Evolutionary conservation across 2,797 vertebrate genomes (phyloP).

Genomic region (Falco biarmicus): DNA sequence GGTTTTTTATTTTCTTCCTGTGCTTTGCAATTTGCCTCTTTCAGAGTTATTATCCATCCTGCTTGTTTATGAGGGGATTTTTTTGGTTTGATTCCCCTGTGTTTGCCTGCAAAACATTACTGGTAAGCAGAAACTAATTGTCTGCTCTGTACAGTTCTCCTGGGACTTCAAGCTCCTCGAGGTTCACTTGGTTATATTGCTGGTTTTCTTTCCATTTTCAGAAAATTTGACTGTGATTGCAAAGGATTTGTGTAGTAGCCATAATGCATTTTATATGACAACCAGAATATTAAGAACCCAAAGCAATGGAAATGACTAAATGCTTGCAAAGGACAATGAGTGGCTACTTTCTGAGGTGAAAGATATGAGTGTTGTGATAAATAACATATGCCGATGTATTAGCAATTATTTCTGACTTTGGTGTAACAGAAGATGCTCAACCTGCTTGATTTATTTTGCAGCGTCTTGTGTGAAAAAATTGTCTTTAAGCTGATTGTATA

Average conservation of each 20-base stretch:
- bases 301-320: constrained; percentile 35
- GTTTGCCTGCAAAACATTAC: constrained; percentile 18
- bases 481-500: neutral
- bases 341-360: constrained; percentile 28
- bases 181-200: neutral
- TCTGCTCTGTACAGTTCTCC: neutral
- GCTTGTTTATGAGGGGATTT: neutral
- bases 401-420: neutral
- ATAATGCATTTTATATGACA: constrained; percentile 23
- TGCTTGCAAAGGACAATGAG: neutral
- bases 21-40: neutral
- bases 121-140: constrained; percentile 44
- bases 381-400: neutral
- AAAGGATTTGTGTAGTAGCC: constrained; percentile 24
- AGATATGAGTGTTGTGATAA: neutral
- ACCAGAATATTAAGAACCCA: neutral
- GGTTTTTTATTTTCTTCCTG: neutral
- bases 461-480: neutral
- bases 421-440: neutral
- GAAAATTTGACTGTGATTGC: constrained; percentile 32
- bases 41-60: neutral
- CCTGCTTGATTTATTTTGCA: neutral
- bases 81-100: neutral
- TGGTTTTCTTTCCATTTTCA: constrained; percentile 2
- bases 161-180: neutral